Evolutionary conservation across 2,888 invertebrate species (phyloP).

Genomic region (Trachelus tabidus): DNA sequence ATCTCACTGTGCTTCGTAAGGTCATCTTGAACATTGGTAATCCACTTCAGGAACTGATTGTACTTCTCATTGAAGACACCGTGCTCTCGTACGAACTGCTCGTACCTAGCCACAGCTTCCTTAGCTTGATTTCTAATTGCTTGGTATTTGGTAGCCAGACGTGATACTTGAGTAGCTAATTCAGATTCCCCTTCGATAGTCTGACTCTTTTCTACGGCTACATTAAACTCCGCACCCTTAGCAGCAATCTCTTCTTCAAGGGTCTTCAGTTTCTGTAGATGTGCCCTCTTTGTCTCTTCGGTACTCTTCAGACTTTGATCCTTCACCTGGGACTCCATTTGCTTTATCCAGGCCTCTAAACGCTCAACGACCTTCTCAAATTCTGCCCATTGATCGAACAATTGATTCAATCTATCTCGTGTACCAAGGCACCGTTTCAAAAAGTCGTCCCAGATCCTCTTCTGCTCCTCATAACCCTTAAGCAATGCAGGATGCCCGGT

Average conservation of each 20-base stretch:
- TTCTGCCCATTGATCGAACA: slow-evolving; percentile 84
- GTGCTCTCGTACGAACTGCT: slow-evolving; percentile 88
- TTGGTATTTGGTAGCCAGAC: slow-evolving; percentile 84
- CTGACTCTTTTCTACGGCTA: slow-evolving; percentile 76
- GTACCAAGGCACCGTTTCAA: slow-evolving; percentile 77
- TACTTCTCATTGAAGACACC: slow-evolving; percentile 80
- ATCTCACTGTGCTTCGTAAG: slow-evolving; percentile 84
- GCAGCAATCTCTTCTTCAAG: slow-evolving; percentile 78
- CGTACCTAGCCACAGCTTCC: slow-evolving; percentile 86
- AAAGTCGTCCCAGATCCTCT: slow-evolving; percentile 81
- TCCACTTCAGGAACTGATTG: slow-evolving; percentile 79
- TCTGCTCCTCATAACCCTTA: slow-evolving; percentile 80
- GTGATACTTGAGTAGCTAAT: slow-evolving; percentile 78
- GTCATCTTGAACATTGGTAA: slow-evolving; percentile 78
- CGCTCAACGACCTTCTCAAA: slow-evolving; percentile 82
- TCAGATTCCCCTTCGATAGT: slow-evolving; percentile 81
- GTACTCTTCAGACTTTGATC: slow-evolving; percentile 90
- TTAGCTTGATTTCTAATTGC: slow-evolving; percentile 83
- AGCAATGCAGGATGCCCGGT: slow-evolving; percentile 80
- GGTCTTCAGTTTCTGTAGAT: slow-evolving; percentile 80
- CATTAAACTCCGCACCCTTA: slow-evolving; percentile 76
- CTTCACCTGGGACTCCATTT: slow-evolving; percentile 86
- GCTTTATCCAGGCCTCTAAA: slow-evolving; percentile 86
- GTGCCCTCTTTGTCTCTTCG: slow-evolving; percentile 82
- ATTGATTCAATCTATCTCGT: slow-evolving; percentile 78